A percentile compares a stretch with the other conserved stretches of the same genome.
Conservation (phyloP, 92 coral and sea anemone species). For the Zoanthus sansibaricus region DNA sequence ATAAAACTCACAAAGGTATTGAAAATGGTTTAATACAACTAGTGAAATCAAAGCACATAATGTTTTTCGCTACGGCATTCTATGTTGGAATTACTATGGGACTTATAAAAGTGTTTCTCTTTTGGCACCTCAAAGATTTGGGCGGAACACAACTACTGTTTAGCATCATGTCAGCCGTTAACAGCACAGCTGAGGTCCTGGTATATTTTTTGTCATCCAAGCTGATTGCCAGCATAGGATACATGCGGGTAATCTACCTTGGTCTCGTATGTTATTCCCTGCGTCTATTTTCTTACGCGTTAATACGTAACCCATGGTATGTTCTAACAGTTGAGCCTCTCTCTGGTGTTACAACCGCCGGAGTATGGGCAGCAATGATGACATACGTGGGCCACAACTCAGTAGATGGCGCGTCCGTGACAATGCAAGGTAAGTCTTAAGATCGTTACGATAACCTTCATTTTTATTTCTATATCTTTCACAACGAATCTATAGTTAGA, state of each 20-base stretch:
- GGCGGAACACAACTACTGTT: conserved; percentile 89
- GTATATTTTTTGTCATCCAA: conserved; percentile 85
- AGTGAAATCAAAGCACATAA: conserved; percentile 70
- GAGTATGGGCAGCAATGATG: conserved; percentile 94
- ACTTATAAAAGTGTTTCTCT: conserved; percentile 92
- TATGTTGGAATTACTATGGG: conserved; percentile 96
- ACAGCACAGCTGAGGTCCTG: conserved; percentile 88
- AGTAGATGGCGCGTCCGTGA: conserved; percentile 79
- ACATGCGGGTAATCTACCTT: conserved; percentile 79
- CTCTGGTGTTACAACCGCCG: conserved; percentile 91
- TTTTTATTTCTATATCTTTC: neutral
- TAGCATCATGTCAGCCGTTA: conserved; percentile 87
- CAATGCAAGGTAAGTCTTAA: conserved; percentile 74
- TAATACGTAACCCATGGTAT: conserved; percentile 80
- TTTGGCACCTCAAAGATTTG: conserved; percentile 90
- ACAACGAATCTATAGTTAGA: neutral
- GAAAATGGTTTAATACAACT: conserved; percentile 70
- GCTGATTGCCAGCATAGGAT: conserved; percentile 75
- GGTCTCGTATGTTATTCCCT: conserved; percentile 81
- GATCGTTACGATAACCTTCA: neutral
- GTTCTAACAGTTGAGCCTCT: conserved; percentile 78
- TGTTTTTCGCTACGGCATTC: conserved; percentile 93
- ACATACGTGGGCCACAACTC: conserved; percentile 87
- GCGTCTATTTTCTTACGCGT: conserved; percentile 77
- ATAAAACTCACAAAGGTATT: conserved; percentile 56